phyloP scores from a whole-genome alignment of 1,140 invertebrate species.

The Pseudoatta argentina region DNA sequence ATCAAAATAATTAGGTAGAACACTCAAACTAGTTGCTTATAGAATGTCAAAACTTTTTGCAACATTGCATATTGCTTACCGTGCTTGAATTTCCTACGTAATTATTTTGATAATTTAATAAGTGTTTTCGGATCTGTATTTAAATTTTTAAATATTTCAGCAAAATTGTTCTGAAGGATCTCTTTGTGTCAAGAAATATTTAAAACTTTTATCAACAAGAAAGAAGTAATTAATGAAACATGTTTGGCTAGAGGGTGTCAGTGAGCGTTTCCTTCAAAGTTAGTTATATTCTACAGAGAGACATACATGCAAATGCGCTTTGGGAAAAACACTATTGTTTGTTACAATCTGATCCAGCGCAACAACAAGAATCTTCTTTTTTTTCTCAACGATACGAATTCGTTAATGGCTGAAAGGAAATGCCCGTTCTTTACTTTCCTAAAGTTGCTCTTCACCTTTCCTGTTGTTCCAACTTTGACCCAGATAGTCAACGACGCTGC shows the following conservation, averaged over 20 bases:
- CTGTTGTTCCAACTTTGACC: slow-evolving; percentile 59
- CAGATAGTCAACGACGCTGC: slow-evolving; percentile 43
- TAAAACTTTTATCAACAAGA: background rate
- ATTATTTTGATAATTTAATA: too few relatives aligned
- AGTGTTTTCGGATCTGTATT: too few relatives aligned
- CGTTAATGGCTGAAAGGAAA: slow-evolving; percentile 40
- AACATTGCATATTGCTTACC: too few relatives aligned
- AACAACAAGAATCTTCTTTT: background rate
- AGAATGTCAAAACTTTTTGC: too few relatives aligned
- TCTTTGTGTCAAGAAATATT: background rate
- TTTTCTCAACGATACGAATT: slow-evolving; percentile 10
- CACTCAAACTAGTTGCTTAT: too few relatives aligned
- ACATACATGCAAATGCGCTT: slow-evolving; percentile 16
- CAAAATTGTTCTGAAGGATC: background rate
- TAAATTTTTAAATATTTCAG: too few relatives aligned
- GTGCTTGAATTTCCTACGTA: too few relatives aligned
- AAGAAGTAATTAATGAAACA: slow-evolving; percentile 6
- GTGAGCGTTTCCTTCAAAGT: slow-evolving; percentile 22
- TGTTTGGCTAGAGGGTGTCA: background rate
- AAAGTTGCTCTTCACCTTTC: slow-evolving; percentile 44
- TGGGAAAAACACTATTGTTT: slow-evolving; percentile 1
- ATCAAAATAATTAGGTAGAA: too few relatives aligned
- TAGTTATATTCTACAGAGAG: background rate
- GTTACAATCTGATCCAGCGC: slow-evolving; percentile 16
- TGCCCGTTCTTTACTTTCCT: slow-evolving; percentile 27